Percentiles rank a stretch among this genome's conserved stretches.
phyloP scores from a whole-genome alignment of 2,888 invertebrate species.

The Heliconius ismenius region DNA sequence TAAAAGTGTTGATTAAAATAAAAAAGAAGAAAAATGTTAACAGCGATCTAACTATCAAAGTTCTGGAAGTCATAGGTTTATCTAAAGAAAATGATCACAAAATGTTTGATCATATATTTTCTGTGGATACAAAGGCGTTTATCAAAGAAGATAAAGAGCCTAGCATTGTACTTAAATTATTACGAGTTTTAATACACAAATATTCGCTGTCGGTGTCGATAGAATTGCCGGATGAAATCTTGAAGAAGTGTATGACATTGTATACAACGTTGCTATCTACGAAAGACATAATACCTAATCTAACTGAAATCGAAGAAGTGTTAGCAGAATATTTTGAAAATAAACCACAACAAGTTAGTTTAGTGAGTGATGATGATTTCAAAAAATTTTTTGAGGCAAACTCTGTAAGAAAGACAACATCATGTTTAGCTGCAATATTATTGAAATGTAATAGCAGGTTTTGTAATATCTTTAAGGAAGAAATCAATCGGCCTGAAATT shows the following conservation, averaged over 20 bases:
- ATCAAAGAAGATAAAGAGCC: conserved; percentile 75
- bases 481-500: conserved; percentile 69
- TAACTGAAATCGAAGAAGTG: conserved; percentile 79
- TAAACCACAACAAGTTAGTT: conserved; percentile 82
- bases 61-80: conserved; percentile 71
- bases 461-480: conserved; percentile 71
- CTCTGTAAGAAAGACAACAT: conserved; percentile 81
- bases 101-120: conserved; percentile 70
- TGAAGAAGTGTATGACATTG: conserved; percentile 66
- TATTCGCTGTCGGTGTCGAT: conserved; percentile 63
- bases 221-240: conserved; percentile 60
- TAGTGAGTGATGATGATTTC: conserved; percentile 79
- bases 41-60: conserved; percentile 63
- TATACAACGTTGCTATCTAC: conserved; percentile 73
- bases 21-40: conserved; percentile 64
- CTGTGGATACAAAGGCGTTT: conserved; percentile 59
- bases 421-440: conserved; percentile 82
- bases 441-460: conserved; percentile 78
- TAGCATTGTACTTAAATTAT: conserved; percentile 75
- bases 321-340: conserved; percentile 81
- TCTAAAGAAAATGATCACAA: conserved; percentile 66
- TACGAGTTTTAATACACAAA: conserved; percentile 73
- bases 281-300: conserved; percentile 66
- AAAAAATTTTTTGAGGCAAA: conserved; percentile 75
- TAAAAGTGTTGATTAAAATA: conserved; percentile 73